Base-by-base conservation (phyloP, 2,888 invertebrate species). In the Aphodius sticticus region DNA sequence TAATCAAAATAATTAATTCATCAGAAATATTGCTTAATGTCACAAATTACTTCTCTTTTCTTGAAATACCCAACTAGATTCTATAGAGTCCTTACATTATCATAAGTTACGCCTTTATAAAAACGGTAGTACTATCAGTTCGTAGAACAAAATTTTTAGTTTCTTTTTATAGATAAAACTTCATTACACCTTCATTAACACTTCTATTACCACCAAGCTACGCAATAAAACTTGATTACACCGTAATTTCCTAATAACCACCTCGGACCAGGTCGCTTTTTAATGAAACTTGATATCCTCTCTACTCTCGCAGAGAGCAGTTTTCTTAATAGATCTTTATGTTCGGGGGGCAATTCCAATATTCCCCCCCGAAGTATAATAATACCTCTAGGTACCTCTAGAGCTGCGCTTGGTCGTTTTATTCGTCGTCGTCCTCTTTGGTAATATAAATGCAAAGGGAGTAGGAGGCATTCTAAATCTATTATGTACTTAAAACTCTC, bases 401-500 rank as follows among this genome's bases (percentile, higher is more conserved):
- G 12, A 7, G 0, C 7, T 5, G 3, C 1, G 2, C 53, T 53
- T 53, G 2, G 9, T 53, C 53, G 53, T 53, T 12, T 7, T 12
- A 53, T 7, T 53, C 53, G 74, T 36, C 36, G 35, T 7, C 12
- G 35, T n/a, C 74, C 78, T 71, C 69, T 38, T 71, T 69, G 74
- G 79, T 77, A 79, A 79, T 79, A 79, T 77, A 79, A 79, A 79
- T 79, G 79, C 77, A 72, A 35, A 75, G 69, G 77, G 74, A 35
- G 74, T 77, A 72, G 78, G 74, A 75, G 74, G 76, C 78, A 79
- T 79, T 81, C 79, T 79, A 78, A 81, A 81, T 81, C 81, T 81
- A 81, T 81, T 81, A 81, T 79, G 78, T 79, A 79, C 81, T 81
- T 81, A 81, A 79, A 81, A 81, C 79, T 81, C 81, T 79, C 81